Evolutionary conservation across 2,113 vertebrate species (phyloP), one percentile per base, ranked within the genome.

Genomic region (Corythoichthys intestinalis): DNA sequence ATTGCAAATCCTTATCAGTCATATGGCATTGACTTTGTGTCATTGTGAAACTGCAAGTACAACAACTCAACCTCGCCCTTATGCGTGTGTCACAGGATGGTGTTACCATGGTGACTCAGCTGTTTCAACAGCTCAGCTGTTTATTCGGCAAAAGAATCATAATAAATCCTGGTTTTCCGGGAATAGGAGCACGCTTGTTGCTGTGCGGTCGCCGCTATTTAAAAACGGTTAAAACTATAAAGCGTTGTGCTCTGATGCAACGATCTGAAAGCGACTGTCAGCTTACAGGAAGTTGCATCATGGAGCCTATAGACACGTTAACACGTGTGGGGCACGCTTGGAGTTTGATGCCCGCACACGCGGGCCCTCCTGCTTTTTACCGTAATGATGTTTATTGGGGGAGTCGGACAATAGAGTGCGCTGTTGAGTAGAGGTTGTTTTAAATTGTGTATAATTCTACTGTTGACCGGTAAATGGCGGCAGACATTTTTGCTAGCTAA

Each of bases 271-370:
- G 85, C 73, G 65, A 63, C 77, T 75, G 79, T 78, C 84, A 83
- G 73, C 81, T 89, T 89, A 86, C 87, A 87, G 85, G 80, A 89
- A 83, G 77, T 89, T 89, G 77, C 87, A 89, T 89, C 87, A 89
- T 76, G 77, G 72, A 77, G 83, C 85, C 80, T 87, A 87, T 89
- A 86, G 85, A 87, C 76, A 50, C 53, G 34, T 71, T 68, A 50
- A 71, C 73, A 28, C 41, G 58, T 60, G 35, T 37, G 75, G 65
- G 73, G 70, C 76, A 77, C 74, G 67, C 71, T 78, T 53, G 74
- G 81, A 74, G 69, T 63, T 44, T 13, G 49, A 41, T 48, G 14
- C 8, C 37, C 58, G 34, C 44, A 14, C n/a, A 3, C n/a, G 2
- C 62, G 7, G 38, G 60, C 34, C 50, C 39, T 47, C 44, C 60